These are phyloP conservation scores for Ostrea edulis DNA, from an alignment of 1,140 invertebrate genomes.

Conservation along the genomic window DNA sequence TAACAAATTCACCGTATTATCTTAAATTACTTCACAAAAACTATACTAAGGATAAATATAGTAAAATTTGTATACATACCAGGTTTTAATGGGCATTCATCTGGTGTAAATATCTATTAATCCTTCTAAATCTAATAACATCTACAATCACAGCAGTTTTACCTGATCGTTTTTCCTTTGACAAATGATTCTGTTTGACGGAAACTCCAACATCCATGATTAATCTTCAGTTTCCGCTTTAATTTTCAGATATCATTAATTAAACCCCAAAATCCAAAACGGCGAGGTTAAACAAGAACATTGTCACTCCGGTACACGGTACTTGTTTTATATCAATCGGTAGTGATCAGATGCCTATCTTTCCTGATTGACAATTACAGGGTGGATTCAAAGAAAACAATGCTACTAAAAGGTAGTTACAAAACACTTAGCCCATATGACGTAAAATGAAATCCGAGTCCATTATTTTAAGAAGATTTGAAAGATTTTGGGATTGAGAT, in stretches of 20 bases:
- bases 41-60: no score
- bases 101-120: no score
- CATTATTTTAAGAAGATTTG: neutral
- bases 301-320: neutral
- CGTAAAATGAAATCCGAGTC: neutral
- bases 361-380: neutral
- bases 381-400: neutral
- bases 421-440: neutral
- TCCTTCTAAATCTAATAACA: no score
- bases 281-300: neutral
- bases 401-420: neutral
- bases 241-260: neutral
- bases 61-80: no score
- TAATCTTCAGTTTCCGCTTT: neutral
- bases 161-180: constrained; percentile 15
- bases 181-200: constrained; percentile 6
- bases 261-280: neutral
- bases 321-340: neutral
- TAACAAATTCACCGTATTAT: no score
- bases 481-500: constrained; percentile 2
- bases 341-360: neutral
- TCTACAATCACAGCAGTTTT: neutral
- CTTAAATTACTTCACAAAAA: no score
- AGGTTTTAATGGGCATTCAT: no score
- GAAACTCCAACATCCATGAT: constrained; percentile 5